Evolutionary conservation across 2,113 vertebrate species (phyloP).

Genomic region (Ailurus styani): DNA sequence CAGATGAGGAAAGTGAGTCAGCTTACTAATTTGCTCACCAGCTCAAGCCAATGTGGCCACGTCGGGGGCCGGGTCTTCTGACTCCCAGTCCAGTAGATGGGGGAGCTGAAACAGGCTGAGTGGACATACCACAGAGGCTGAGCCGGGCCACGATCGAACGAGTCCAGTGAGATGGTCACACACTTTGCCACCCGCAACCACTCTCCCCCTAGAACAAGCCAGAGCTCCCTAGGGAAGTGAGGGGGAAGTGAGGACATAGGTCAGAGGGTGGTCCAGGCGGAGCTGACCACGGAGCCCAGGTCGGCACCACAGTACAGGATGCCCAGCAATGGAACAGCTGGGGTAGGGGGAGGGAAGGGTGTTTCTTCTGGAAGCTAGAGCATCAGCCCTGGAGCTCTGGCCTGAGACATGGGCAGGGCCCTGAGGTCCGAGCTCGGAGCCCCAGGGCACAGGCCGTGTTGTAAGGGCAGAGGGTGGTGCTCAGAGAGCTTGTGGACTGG

Average conservation of each 20-base stretch:
- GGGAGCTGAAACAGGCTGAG: neutral
- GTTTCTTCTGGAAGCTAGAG: neutral
- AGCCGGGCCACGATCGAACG: fast-evolving
- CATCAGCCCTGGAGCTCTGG: neutral
- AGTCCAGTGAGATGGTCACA: neutral
- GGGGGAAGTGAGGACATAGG: neutral
- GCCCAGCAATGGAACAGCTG: neutral
- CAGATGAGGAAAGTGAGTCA: neutral
- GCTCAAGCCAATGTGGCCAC: neutral
- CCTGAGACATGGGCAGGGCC: neutral
- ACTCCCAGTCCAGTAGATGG: neutral
- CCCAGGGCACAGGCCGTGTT: neutral
- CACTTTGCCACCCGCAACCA: fast-evolving
- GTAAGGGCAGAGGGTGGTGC: neutral
- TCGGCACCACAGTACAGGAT: neutral
- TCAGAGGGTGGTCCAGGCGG: neutral
- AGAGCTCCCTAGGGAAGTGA: neutral
- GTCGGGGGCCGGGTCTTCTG: neutral
- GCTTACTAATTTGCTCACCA: neutral
- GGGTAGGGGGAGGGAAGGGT: neutral
- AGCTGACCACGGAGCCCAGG: neutral
- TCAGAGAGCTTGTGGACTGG: neutral
- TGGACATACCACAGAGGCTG: neutral
- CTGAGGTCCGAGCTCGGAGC: neutral
- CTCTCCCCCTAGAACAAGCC: neutral